Conservation (phyloP, 2,113 vertebrate species). For the Trichomycterus rosablanca region DNA sequence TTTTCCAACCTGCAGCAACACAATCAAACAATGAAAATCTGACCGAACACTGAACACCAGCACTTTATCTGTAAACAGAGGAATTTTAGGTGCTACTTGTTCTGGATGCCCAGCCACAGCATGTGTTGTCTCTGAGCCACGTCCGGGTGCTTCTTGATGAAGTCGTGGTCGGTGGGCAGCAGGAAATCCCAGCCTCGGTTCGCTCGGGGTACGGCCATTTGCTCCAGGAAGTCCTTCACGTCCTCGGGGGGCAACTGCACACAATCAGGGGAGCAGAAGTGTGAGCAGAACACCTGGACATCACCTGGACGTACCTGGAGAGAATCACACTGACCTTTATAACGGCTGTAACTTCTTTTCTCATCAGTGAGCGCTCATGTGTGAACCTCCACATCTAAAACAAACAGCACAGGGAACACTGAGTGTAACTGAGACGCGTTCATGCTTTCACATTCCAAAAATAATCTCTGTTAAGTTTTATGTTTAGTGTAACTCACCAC, state of each 20-base stretch:
- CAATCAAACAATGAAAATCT: neutral
- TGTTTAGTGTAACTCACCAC: constrained; percentile 92
- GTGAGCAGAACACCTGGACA: too few species aligned
- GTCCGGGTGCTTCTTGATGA: constrained; percentile 92
- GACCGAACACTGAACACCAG: neutral
- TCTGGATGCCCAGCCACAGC: constrained; percentile 96
- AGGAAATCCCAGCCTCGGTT: constrained; percentile 96
- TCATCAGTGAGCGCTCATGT: constrained; percentile 83
- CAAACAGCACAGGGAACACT: constrained; percentile 5
- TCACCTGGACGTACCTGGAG: too few species aligned
- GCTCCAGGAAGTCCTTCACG: constrained; percentile 95
- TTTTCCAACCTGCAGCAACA: constrained; percentile 81
- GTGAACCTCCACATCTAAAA: constrained; percentile 96
- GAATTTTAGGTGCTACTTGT: constrained; percentile 75
- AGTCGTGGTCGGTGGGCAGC: constrained; percentile 81
- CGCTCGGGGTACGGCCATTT: constrained; percentile 83
- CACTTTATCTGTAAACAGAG: neutral
- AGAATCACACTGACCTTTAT: constrained; percentile 77
- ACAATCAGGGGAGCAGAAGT: neutral
- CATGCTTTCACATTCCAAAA: too few species aligned
- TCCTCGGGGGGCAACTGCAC: constrained; percentile 90
- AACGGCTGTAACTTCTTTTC: constrained; percentile 83
- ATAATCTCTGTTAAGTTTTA: too few species aligned
- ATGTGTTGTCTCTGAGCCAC: constrained; percentile 92
- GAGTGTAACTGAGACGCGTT: neutral